Evolutionary conservation across 1,140 invertebrate species (phyloP), one percentile per base, ranked within the genome.

Genomic region (Camponotus floridanus): DNA sequence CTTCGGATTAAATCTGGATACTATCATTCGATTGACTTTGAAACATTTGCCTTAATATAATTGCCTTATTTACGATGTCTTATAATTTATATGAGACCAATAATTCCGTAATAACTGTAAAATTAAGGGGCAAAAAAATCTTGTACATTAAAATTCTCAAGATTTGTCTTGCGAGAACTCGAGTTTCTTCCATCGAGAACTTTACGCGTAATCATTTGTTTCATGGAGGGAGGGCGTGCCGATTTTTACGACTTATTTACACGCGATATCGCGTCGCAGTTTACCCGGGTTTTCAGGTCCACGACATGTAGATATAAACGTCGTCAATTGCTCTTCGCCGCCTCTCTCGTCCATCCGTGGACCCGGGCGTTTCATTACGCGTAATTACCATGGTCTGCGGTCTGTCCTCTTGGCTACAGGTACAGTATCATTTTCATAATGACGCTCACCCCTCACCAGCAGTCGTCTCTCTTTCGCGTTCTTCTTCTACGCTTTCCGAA

Each of bases 381-480:
- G 91, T 94, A 94, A 94, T 94, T 94, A 92, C 92, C 92, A 93
- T 92, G 93, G 94, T 94, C 92, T 95, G 92, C 92, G 94, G 94
- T 94, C 92, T 93, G 92, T 93, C 92, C 91, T 88, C 92, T 92
- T 87, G 90, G 87, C 86, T 91, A 91, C 91, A 92, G 91, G 91
- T 92, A 94, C 91, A 93, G 94, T 95, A 94, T 95, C 93, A 95
- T 95, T 95, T 95, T 94, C 94, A 93, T 95, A 95, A 94, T 95
- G 89, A 95, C 89, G 91, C 92, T 85, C 90, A 64, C 85, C 89
- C 88, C 45, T 87, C 71, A 84, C 62, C 61, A 76, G 57, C 67
- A 26, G 26, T 67, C 18, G 59, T 15, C 6, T 61, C 42, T 61
- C 76, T 64, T 67, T 48, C 55, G 45, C 36, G 26, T 64, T 42